These are phyloP conservation scores for Eueides isabella DNA, from an alignment of 1,140 invertebrate species.

Conservation along the genomic window DNA sequence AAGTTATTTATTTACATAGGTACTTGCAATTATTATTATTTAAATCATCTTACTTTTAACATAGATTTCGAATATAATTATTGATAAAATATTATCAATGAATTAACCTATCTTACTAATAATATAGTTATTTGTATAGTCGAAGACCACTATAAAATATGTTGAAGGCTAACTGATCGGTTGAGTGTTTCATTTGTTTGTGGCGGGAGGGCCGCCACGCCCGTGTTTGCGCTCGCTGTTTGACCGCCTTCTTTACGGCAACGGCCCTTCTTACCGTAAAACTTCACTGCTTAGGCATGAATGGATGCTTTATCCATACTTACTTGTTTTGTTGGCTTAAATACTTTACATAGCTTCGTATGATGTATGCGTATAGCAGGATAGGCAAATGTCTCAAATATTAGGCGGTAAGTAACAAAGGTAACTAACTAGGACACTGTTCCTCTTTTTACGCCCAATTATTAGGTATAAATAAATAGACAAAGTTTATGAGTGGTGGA, in stretches of 20 bases:
- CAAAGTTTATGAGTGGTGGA: no score
- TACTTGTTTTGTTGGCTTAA: background rate
- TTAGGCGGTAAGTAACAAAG: no score
- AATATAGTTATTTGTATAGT: background rate
- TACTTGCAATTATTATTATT: no score
- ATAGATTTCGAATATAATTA: no score
- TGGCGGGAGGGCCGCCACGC: conserved; percentile 56
- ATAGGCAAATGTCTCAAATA: no score
- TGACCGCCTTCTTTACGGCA: conserved; percentile 71
- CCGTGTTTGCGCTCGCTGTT: conserved; percentile 68
- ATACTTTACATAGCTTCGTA: background rate
- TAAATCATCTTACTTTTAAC: no score
- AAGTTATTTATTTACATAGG: no score
- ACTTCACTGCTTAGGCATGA: background rate
- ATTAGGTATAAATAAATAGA: no score
- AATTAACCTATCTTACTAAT: background rate
- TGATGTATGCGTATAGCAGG: no score
- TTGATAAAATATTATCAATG: no score
- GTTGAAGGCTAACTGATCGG: conserved; percentile 52
- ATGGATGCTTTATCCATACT: background rate
- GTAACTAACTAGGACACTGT: no score
- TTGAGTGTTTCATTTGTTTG: conserved; percentile 64
- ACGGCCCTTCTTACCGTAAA: conserved; percentile 47
- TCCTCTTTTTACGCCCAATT: no score
- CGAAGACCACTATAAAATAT: conserved; percentile 1